Evolutionary conservation across 2,888 invertebrate genomes (phyloP).

Genomic region (Antitype chi): DNA sequence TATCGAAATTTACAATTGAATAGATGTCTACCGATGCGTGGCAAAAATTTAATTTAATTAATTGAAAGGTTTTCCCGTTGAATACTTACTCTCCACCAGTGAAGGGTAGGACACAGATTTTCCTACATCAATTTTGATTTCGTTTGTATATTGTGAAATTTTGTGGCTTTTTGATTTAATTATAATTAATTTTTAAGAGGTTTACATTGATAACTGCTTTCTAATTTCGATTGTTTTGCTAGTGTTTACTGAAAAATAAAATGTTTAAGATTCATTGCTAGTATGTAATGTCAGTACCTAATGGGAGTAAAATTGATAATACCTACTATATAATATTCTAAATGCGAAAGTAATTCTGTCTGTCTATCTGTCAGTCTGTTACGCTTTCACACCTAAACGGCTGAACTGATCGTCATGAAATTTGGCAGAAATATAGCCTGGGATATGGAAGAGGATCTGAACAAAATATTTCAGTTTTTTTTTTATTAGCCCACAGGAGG

Average conservation of each 20-base stretch:
- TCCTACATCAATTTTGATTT: constrained; percentile 18
- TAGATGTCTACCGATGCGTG: constrained; percentile 63
- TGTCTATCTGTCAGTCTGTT: no score
- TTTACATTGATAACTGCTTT: not conserved
- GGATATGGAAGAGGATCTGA: not conserved
- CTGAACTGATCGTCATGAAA: no score
- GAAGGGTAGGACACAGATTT: constrained; percentile 58
- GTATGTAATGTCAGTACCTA: not conserved
- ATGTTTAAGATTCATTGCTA: not conserved
- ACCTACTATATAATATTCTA: no score
- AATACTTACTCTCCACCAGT: constrained; percentile 50
- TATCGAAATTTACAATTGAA: constrained; percentile 66
- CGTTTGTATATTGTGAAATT: not conserved
- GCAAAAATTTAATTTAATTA: constrained; percentile 77
- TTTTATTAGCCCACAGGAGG: no score
- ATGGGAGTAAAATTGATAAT: not conserved
- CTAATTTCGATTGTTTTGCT: not conserved
- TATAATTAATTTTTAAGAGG: not conserved
- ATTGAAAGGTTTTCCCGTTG: constrained; percentile 70
- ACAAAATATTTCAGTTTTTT: not conserved
- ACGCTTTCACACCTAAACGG: no score
- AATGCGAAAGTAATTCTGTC: no score
- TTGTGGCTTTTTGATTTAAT: not conserved
- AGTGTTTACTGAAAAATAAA: not conserved
- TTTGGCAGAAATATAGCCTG: no score